These are phyloP conservation scores for Maniola jurtina DNA, from an alignment of 1,140 invertebrate genomes.

Conservation along the genomic window DNA sequence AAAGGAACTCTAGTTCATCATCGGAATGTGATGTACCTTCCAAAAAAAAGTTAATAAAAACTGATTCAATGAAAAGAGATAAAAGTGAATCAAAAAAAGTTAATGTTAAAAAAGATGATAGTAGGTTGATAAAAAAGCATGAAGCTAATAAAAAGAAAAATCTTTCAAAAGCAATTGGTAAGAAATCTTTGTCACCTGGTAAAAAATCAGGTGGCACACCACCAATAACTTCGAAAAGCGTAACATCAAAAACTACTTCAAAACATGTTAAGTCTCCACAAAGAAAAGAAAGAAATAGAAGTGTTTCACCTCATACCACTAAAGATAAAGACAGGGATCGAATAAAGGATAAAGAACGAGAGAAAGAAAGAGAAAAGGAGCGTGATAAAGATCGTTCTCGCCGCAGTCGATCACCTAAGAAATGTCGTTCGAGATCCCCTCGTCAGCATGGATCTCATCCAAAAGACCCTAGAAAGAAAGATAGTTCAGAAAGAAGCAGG, in stretches of 20 bases:
- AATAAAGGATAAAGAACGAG: slow-evolving; percentile 62
- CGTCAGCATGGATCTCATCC: slow-evolving; percentile 61
- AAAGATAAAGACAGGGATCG: slow-evolving; percentile 71
- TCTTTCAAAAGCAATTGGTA: slow-evolving; percentile 49
- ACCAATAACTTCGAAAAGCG: slow-evolving; percentile 72
- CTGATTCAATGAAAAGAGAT: slow-evolving; percentile 64
- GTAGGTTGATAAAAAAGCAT: slow-evolving; percentile 58
- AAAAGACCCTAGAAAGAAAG: slow-evolving; percentile 72
- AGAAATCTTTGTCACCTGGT: slow-evolving; percentile 74
- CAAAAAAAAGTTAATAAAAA: slow-evolving; percentile 75
- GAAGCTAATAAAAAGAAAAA: slow-evolving; percentile 66
- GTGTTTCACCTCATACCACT: slow-evolving; percentile 60
- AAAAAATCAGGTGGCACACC: slow-evolving; percentile 77
- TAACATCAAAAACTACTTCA: slow-evolving; percentile 51
- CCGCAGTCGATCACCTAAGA: slow-evolving; percentile 70
- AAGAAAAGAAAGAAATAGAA: slow-evolving; percentile 69
- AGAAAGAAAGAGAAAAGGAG: slow-evolving; percentile 65
- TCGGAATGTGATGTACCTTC: slow-evolving; percentile 70
- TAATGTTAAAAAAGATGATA: slow-evolving; percentile 70
- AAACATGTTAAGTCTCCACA: slow-evolving; percentile 74
- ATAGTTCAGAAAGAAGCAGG: slow-evolving; percentile 73
- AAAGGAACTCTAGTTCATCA: slow-evolving; percentile 77
- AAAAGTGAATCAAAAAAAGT: slow-evolving; percentile 68
- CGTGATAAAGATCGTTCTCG: slow-evolving; percentile 62
- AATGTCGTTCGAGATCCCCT: slow-evolving; percentile 68